Conservation (phyloP, 2,113 vertebrate genomes). For the Channa argus region DNA sequence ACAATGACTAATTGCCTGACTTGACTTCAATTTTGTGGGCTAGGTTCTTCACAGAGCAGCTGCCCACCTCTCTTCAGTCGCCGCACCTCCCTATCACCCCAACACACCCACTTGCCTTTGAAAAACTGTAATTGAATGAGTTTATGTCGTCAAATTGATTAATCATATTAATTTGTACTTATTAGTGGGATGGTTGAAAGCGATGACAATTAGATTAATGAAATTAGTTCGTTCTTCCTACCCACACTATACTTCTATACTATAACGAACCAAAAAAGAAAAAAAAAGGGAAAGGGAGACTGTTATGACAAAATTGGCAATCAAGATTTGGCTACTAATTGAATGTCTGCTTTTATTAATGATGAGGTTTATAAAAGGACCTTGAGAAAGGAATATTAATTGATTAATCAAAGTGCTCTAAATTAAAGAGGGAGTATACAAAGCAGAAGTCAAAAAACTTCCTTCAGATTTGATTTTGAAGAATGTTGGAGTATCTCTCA, state of each 20-base stretch:
- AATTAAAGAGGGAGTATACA: slow-evolving; percentile 63
- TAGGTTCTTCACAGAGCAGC: slow-evolving; percentile 43
- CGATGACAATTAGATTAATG: slow-evolving; percentile 94
- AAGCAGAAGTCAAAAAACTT: slow-evolving; percentile 32
- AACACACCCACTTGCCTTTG: slow-evolving; percentile 88
- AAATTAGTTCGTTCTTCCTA: slow-evolving; percentile 87
- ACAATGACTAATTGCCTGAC: slow-evolving; percentile 78
- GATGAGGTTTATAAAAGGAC: slow-evolving; percentile 92
- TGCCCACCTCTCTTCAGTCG: slow-evolving; percentile 61
- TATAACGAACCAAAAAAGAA: slow-evolving; percentile 53
- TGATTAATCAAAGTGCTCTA: slow-evolving; percentile 76
- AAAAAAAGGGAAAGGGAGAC: slow-evolving; percentile 74
- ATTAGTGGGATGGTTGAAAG: slow-evolving; percentile 92
- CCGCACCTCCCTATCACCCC: slow-evolving; percentile 75
- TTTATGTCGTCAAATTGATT: slow-evolving; percentile 97
- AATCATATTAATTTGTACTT: slow-evolving; percentile 97
- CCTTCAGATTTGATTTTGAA: slow-evolving; percentile 32
- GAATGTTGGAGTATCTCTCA: slow-evolving; percentile 13
- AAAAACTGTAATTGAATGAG: slow-evolving; percentile 93
- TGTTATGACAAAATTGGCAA: slow-evolving; percentile 86
- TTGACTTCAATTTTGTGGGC: slow-evolving; percentile 74
- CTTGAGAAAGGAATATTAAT: slow-evolving; percentile 92
- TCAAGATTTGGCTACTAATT: slow-evolving; percentile 90
- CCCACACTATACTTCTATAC: slow-evolving; percentile 75
- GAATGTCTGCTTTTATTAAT: slow-evolving; percentile 98